phyloP scores from a whole-genome alignment of 2,113 vertebrate species.

The Callorhinus ursinus region DNA sequence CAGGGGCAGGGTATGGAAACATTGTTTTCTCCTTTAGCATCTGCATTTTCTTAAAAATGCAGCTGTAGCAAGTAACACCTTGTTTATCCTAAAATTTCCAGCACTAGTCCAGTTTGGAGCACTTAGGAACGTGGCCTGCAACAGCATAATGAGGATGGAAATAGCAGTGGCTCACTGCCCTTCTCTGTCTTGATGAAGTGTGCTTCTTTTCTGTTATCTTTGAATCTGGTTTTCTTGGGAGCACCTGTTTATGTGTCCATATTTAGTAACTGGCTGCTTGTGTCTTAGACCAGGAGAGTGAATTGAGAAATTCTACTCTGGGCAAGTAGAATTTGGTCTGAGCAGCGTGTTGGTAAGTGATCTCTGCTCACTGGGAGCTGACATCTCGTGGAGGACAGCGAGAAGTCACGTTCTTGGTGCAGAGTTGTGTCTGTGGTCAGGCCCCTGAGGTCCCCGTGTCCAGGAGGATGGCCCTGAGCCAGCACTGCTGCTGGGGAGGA shows the following conservation, averaged over 20 bases:
- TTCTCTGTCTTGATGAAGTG: neutral
- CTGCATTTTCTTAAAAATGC: neutral
- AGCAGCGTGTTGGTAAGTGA: neutral
- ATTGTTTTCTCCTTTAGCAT: neutral
- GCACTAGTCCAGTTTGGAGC: neutral
- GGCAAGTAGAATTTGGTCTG: neutral
- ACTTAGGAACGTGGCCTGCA: neutral
- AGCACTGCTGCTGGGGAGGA: too few species aligned
- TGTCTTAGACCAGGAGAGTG: neutral
- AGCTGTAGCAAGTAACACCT: neutral
- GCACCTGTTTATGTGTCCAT: neutral
- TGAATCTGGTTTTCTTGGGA: neutral
- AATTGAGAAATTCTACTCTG: too few species aligned
- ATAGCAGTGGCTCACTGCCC: neutral
- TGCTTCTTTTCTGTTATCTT: neutral
- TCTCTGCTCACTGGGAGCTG: neutral
- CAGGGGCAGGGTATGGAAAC: neutral
- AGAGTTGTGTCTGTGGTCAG: too few species aligned
- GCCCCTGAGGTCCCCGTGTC: neutral
- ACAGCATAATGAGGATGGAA: neutral
- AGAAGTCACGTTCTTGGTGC: neutral
- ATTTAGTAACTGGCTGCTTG: neutral
- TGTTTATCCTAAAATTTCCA: neutral
- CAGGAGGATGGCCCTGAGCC: accelerated
- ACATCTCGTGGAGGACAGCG: accelerated